Base-by-base conservation (phyloP, 2,888 invertebrate genomes). In the Automeris io region DNA sequence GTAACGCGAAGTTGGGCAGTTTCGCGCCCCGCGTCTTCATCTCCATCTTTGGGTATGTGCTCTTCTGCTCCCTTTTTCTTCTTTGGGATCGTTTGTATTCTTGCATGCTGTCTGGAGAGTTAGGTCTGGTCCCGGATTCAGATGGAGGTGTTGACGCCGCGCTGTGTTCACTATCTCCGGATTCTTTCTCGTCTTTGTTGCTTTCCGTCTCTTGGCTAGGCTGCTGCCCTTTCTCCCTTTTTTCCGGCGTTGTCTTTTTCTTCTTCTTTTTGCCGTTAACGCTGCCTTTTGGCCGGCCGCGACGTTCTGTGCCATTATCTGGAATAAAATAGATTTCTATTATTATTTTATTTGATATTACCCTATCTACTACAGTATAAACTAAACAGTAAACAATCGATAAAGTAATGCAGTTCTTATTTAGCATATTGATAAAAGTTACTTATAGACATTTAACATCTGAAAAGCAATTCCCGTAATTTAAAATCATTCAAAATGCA, bases 1-100 rank as follows among this genome's bases (percentile, higher is more conserved):
- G 87, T 2, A 87, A 66, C 5, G 89, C 89, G 59, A 89, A 90
- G 61, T 90, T 89, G 0, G 90, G 90, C 18, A 90, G 71, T 51
- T 90, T 90, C 2, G 90, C 90, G n/a, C 90, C 90, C 23, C 90
- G 72, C 0, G 90, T 90, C 53, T 87, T 86, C 73, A 82, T 83
- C 44, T 86, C 86, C 37, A 83, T 31, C 46, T 85, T 86, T 1
- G 87, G 81, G 40, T 74, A 69, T 43, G 57, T 53, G 36, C 49
- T 61, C 29, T 69, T 71, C 5, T 63, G 43, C 39, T 74, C 68
- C 0, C 76, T 61, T 45, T 70, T 71, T 33, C 69, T 56, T n/a
- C 74, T 56, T 12, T 57, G 64, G 5, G 46, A 51, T 22, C 63
- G 57, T 40, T 71, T 66, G 46, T 56, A 65, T 8, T 74, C 70